Evolutionary conservation across 2,888 invertebrate genomes (phyloP).

Genomic region (Aproaerema taeniolella): DNA sequence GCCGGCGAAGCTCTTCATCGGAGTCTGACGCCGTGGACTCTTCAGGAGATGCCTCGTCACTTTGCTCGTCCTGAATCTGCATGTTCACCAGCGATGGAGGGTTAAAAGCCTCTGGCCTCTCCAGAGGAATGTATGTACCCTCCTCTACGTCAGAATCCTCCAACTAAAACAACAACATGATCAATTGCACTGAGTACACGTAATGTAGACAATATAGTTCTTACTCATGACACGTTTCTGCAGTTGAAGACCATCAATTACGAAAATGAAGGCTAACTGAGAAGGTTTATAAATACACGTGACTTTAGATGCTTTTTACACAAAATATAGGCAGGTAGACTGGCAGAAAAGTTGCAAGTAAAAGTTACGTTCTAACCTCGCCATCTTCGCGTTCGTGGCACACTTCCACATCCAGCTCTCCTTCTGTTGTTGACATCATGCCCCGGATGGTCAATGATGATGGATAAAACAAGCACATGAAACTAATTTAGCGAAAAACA

Average conservation of each 20-base stretch:
- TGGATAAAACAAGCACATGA: slow-evolving; percentile 43
- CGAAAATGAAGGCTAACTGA: no score
- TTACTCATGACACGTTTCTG: no score
- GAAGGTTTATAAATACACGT: no score
- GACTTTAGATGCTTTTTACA: no score
- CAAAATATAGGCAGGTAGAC: no score
- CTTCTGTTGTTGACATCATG: slow-evolving; percentile 78
- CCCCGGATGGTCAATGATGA: slow-evolving; percentile 27
- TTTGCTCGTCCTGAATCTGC: slow-evolving; percentile 78
- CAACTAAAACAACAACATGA: slow-evolving; percentile 36
- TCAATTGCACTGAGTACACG: slow-evolving; percentile 1
- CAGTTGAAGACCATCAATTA: no score
- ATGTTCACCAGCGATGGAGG: slow-evolving; percentile 67
- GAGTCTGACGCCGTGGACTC: slow-evolving; percentile 76
- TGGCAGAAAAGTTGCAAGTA: slow-evolving; percentile 13
- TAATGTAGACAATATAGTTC: neutral
- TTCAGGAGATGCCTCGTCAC: slow-evolving; percentile 73
- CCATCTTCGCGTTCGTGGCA: slow-evolving; percentile 81
- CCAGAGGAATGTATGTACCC: slow-evolving; percentile 75
- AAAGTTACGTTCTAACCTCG: slow-evolving; percentile 74
- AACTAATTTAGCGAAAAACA: slow-evolving; percentile 41
- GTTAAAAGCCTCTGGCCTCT: slow-evolving; percentile 74
- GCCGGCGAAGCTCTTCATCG: slow-evolving; percentile 73
- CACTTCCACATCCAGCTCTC: slow-evolving; percentile 75
- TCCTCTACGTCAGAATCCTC: slow-evolving; percentile 72